phyloP scores from a whole-genome alignment of 2,113 vertebrate genomes.

The Pangasianodon gigas region DNA sequence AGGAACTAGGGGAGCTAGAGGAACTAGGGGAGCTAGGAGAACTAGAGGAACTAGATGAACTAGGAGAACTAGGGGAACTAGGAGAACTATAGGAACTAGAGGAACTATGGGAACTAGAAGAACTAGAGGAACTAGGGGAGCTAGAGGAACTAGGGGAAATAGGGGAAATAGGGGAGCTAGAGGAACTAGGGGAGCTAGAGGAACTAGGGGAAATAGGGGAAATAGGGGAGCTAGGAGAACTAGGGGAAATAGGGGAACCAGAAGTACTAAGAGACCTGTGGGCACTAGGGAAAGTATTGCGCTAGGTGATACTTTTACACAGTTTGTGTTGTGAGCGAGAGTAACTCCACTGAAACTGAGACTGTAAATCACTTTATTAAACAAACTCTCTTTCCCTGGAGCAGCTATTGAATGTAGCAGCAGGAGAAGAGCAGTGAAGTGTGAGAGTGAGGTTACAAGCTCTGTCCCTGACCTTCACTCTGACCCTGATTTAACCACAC shows the following conservation, averaged over 20 bases:
- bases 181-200: not conserved
- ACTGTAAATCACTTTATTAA: not conserved
- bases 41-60: no score
- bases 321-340: not conserved
- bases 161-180: no score
- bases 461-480: conserved; percentile 7
- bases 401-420: not conserved
- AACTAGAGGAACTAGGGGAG: no score
- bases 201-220: not conserved
- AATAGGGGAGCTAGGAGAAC: not conserved
- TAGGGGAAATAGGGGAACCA: not conserved
- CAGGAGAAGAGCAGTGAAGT: not conserved
- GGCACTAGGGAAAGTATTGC: not conserved
- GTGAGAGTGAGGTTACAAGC: not conserved
- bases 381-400: not conserved
- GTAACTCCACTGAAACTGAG: not conserved
- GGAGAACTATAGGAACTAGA: no score
- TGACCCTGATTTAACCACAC: not conserved
- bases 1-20: no score
- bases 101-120: no score
- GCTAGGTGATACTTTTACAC: not conserved
- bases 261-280: not conserved
- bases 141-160: no score
- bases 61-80: no score
- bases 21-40: no score